Evolutionary conservation across 2,113 vertebrate species (phyloP), one percentile per base, ranked within the genome.

Genomic region (Tetrax tetrax): DNA sequence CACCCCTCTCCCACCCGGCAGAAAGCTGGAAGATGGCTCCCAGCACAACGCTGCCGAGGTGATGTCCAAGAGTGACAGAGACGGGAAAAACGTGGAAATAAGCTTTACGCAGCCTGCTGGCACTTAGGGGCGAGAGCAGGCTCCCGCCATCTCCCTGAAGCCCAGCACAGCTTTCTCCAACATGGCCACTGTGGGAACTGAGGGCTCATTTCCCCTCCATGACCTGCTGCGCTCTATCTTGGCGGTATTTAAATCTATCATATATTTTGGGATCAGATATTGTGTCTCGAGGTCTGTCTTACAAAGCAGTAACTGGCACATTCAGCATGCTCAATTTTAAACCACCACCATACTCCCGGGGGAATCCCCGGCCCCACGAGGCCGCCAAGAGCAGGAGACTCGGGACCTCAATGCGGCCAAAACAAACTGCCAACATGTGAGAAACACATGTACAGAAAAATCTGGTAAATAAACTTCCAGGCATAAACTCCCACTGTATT

Each of bases 341-440:
- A 90, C 10, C 5, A 25, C 5, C 69, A 43, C 28, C 45, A 4
- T 3, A 37, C 11, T 21, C 13, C 4, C 8, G 2, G 8, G 79
- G 38, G 38, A 93, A 47, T 59, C n/a, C 15, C 69, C 31, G 37
- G 13, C 60, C 38, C 4, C 2, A 7, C 41, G 51, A 12, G 45
- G 50, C 21, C 13, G 4, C 6, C 4, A 65, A 53, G 17, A 53
- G 28, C 3, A 0, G 6, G 38, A 78, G n/a, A 60, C 45, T 17
- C 2, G 4, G 14, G 18, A 81, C 25, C 47, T 16, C 29, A 23
- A 1, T 0, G 3, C 0, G 0, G 27, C 22, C 3, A 6, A 82
- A 87, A 86, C 23, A 24, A 84, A 57, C 27, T 28, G 24, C 45
- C 37, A 86, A 35, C 1, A 7, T 3, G 0, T 5, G 3, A 51